Evolutionary conservation across 2,113 vertebrate species (phyloP), one percentile per base, ranked within the genome.

Genomic region (Campylorhamphus procurvoides): DNA sequence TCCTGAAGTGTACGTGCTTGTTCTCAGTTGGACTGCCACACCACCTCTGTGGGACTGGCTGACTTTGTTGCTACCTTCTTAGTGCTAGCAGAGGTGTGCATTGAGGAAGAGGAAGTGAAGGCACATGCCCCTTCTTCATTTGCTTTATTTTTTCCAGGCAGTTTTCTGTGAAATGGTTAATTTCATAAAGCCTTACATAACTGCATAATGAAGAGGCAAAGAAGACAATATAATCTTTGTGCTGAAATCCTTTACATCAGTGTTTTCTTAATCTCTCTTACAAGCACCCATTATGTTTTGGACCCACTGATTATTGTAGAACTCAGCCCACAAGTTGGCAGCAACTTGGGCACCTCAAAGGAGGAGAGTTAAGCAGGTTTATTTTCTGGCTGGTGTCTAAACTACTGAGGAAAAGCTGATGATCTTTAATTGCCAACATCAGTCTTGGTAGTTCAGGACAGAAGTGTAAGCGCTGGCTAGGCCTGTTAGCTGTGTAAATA

Each of bases 161-260:
- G 67, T 76, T 94, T 93, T 95, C 23, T 58, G 40, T 46, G 71
- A 88, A 93, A 87, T 4, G 62, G 68, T 96, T 92, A 79, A 91
- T 89, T 87, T 71, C 75, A 78, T 46, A 88, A 81, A 85, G 50
- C 23, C 67, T 92, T 88, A 69, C n/a, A n/a, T 84, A 94, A 85
- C 46, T 76, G 81, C 66, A 58, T 94, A 91, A 79, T 56, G 35
- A 84, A 84, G 64, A 94, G 17, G 50, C 69, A 73, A 78, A 5
- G 47, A 39, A 52, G 56, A 95, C 80, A 92, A 84, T 78, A 80
- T 75, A 50, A 81, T 72, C 76, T 78, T 92, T 93, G 93, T 96
- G 86, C 60, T 78, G n/a, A 89, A 95, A 78, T 84, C 52, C 86
- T 82, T 79, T 78, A 55, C 76, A 87, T 92, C 91, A 60, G 76